Evolutionary conservation across 2,113 vertebrate genomes (phyloP), one percentile per base, ranked within the genome.

Genomic region (Tretioscincus oriximinensis): DNA sequence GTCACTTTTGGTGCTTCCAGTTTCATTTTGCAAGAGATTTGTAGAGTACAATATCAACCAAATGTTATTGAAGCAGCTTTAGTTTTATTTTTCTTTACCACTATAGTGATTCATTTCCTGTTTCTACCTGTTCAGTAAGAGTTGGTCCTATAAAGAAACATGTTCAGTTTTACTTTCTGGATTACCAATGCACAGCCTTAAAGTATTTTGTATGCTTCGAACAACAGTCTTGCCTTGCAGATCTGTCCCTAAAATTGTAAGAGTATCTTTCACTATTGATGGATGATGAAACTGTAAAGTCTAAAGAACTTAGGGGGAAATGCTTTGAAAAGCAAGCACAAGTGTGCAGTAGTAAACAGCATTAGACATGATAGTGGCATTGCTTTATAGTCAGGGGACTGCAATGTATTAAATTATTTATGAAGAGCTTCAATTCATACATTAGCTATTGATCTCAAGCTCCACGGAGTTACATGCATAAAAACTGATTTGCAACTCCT

Each of bases 401-500:
- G n/a, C 2, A 58, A 72, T 74, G 4, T 63, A 47, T 77, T 76
- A 78, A 14, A 67, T 88, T 67, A 76, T 83, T 84, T 80, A 73
- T 84, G 10, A 65, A 29, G 49, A 63, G 66, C 35, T 81, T 82
- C 28, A 58, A 77, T 74, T 51, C 28, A 54, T 68, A 41, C 24
- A 65, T 77, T 68, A 82, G 16, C 16, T 31, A 65, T 78, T 61
- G 64, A 58, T 71, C 78, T 80, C 85, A 81, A 73, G 75, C 51
- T 58, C 72, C 64, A 9, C 9, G 74, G 45, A 79, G 21, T 70
- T 10, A 86, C 81, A 45, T 1, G 75, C 63, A 41, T 47, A 49
- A 66, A 58, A 82, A 82, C 41, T 74, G 11, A 77, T 75, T 79
- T 87, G 64, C 72, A 71, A 41, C 58, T 68, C 2, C 8, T 86